These are phyloP conservation scores for Tiaroga cobitis DNA, from an alignment of 2,797 vertebrate genomes.

Conservation along the genomic window DNA sequence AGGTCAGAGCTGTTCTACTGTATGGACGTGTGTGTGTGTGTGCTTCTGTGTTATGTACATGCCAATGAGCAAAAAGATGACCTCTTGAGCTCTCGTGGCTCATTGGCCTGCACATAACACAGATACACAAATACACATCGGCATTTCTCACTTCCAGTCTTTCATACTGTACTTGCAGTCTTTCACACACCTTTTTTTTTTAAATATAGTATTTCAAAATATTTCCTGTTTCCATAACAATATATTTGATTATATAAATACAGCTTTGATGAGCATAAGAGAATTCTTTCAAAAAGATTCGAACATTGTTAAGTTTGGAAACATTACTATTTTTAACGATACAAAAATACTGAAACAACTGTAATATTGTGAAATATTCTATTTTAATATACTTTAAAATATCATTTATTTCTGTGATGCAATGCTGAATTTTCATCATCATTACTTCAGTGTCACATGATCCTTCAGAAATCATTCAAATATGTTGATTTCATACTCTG, in stretches of 20 bases:
- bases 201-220: background rate
- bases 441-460: too few species aligned
- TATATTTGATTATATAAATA: background rate
- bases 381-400: too few species aligned
- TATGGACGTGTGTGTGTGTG: background rate
- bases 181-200: background rate
- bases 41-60: slow-evolving; percentile 16
- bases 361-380: too few species aligned
- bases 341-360: too few species aligned
- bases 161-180: background rate
- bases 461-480: too few species aligned
- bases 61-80: slow-evolving; percentile 25
- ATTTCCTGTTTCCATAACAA: background rate
- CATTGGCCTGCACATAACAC: slow-evolving; percentile 10
- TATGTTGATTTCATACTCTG: too few species aligned
- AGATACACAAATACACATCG: background rate
- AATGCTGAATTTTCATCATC: too few species aligned
- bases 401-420: too few species aligned
- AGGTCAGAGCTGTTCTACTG: background rate
- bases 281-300: background rate
- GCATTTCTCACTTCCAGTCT: background rate
- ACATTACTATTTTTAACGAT: too few species aligned
- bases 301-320: too few species aligned
- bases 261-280: background rate
- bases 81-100: slow-evolving; percentile 3